phyloP scores from a whole-genome alignment of 2,797 vertebrate genomes.

The Gadopsis bispinosus region DNA sequence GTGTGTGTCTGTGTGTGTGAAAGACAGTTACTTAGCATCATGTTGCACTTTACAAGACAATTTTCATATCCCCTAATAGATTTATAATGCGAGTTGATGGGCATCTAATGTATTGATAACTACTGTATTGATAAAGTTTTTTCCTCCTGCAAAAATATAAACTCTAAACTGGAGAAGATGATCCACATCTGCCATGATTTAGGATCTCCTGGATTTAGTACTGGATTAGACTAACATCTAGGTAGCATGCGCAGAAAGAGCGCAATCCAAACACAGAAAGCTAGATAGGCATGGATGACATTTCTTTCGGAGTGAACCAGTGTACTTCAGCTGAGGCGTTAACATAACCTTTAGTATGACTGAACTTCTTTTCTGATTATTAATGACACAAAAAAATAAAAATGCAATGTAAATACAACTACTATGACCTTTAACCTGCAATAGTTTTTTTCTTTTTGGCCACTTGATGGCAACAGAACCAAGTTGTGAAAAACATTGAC shows the following conservation, averaged over 20 bases:
- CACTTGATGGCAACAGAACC: not conserved
- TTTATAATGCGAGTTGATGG: too few species aligned
- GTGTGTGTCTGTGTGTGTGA: conserved; percentile 13
- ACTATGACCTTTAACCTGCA: not conserved
- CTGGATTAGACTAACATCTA: not conserved
- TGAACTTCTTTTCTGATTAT: not conserved
- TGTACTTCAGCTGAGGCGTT: not conserved
- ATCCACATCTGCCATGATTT: not conserved
- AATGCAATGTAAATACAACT: not conserved
- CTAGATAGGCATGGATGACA: not conserved
- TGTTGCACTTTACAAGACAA: not conserved
- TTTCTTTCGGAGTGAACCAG: not conserved
- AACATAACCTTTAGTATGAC: not conserved
- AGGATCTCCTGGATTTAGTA: not conserved
- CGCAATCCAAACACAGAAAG: not conserved
- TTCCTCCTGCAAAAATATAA: not conserved
- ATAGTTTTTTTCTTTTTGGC: not conserved
- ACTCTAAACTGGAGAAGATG: not conserved
- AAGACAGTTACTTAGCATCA: not conserved
- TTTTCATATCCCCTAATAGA: not conserved
- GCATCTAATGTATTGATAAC: not conserved
- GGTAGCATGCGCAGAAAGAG: not conserved
- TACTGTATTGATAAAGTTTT: too few species aligned
- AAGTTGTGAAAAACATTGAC: not conserved
- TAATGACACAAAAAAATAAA: not conserved